A percentile compares a stretch with the other conserved stretches of the same genome.
These are phyloP conservation scores for Euthynnus affinis DNA, from an alignment of 2,797 vertebrate species.

Conservation along the genomic window DNA sequence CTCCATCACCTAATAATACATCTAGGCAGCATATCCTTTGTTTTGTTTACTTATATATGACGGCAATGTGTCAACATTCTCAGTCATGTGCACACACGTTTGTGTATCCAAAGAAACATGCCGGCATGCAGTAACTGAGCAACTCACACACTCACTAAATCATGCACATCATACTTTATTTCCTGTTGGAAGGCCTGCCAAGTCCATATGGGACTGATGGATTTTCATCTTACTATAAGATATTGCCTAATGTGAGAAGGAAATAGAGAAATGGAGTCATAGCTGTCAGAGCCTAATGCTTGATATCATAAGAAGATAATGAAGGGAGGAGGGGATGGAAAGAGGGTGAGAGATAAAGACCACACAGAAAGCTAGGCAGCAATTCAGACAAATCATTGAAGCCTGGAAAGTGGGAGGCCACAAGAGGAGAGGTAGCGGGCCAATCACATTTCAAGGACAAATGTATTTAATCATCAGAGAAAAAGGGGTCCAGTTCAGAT, in stretches of 20 bases:
- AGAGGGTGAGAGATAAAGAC: slow-evolving; percentile 41
- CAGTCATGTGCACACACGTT: not conserved
- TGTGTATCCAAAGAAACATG: slow-evolving; percentile 22
- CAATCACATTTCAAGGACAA: slow-evolving; percentile 69
- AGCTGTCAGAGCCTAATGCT: slow-evolving; percentile 51
- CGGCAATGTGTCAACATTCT: slow-evolving; percentile 18
- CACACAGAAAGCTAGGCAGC: slow-evolving; percentile 52
- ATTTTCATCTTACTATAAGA: slow-evolving; percentile 35
- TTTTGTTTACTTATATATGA: slow-evolving; percentile 16
- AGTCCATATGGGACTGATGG: slow-evolving; percentile 37
- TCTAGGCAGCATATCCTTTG: not conserved
- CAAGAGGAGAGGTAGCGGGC: slow-evolving; percentile 37
- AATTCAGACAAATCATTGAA: slow-evolving; percentile 58
- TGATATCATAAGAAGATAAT: slow-evolving; percentile 52
- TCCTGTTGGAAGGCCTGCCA: slow-evolving; percentile 31
- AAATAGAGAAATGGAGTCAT: slow-evolving; percentile 46
- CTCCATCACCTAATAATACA: slow-evolving; percentile 14
- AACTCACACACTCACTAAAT: slow-evolving; percentile 39
- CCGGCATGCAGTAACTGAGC: not conserved
- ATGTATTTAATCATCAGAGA: slow-evolving; percentile 57
- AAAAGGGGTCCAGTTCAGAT: slow-evolving; percentile 26
- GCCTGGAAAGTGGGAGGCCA: slow-evolving; percentile 48
- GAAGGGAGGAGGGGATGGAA: slow-evolving; percentile 38
- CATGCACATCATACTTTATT: slow-evolving; percentile 26
- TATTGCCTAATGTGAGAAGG: slow-evolving; percentile 28